Conservation (phyloP, 92 coral and sea anemone species). For the Hydrozoanthus gracilis region DNA sequence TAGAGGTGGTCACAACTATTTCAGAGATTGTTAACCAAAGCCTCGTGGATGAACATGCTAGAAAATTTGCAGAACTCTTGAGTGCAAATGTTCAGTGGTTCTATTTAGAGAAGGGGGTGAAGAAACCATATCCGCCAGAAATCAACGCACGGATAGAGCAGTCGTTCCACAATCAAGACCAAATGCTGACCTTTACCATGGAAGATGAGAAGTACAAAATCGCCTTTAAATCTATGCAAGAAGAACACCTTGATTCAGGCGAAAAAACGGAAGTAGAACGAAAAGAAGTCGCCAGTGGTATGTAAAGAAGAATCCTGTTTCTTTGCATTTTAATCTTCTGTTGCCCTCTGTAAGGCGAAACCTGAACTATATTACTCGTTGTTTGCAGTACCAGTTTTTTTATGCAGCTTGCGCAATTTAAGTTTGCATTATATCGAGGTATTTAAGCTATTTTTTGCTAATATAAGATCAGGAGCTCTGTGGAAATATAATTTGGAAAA, state of each 20-base stretch:
- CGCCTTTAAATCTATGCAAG: constrained; percentile 62
- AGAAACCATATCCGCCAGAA: constrained; percentile 50
- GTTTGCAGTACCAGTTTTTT: no score
- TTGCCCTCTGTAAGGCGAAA: no score
- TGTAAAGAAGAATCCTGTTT: background rate
- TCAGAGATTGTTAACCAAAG: constrained; percentile 50
- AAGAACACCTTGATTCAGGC: constrained; percentile 56
- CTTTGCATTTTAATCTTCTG: background rate
- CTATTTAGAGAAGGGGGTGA: constrained; percentile 35
- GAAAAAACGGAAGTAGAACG: constrained; percentile 52
- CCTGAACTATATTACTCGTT: no score
- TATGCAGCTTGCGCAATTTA: no score
- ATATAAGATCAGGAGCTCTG: no score
- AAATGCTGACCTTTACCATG: constrained; percentile 36
- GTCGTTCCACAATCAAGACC: constrained; percentile 52
- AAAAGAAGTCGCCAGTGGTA: constrained; percentile 68
- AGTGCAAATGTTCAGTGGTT: constrained; percentile 73
- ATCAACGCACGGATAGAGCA: constrained; percentile 69
- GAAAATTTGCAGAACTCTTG: constrained; percentile 61
- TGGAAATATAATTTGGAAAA: no score
- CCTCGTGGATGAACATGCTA: constrained; percentile 60
- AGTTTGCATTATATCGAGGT: no score
- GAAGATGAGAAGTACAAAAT: constrained; percentile 55
- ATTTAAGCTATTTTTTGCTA: no score
- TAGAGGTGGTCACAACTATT: constrained; percentile 33